Evolutionary conservation across 35 echinoderm and acorn worm species (phyloP), one percentile per base, ranked within the genome.

Genomic region (Diadema setosum): DNA sequence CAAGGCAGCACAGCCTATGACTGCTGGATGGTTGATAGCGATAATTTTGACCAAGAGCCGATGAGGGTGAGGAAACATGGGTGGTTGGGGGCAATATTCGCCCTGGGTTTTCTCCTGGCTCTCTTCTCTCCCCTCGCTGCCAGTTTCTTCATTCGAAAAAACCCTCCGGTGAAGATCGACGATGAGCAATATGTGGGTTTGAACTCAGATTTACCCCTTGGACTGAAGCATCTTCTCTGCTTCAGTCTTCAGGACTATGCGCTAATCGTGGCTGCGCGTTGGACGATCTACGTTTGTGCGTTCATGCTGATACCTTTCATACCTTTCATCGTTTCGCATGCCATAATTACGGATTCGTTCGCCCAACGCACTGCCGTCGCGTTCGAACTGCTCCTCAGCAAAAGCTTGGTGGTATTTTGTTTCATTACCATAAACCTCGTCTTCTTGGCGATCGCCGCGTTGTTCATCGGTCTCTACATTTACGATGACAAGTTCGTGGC

Each of bases 1-100:
- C 94, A 96, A 56, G 85, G 78, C 18, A 88, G 89, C 41, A 91
- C 94, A n/a, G 80, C 65, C 1, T 96, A 80, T 50, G 94, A 96
- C 23, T 96, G 94, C 56, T 96, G 89, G 89, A 20, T 61, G 4
- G 41, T 36, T 41, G 37, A 85, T 17, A 32, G 46, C 27, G 74
- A 82, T n/a, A 45, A 60, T 5, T 14, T 64, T 16, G 59, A 76
- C 18, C 34, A 36, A 4, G 75, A 42, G 18, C 46, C 61, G 20
- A 82, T 46, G 1, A 64, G 35, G 5, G 44, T 91, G 4, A 55
- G 4, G 24, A 96, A 87, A 31, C 85, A 91, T 29, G 75, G 32
- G 8, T 84, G 76, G 69, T 70, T 96, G 1, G 65, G 82, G 5
- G 82, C 49, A 39, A 73, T 86, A 33, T 41, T 96, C 16, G 81